phyloP scores from a whole-genome alignment of 2,797 vertebrate species.

The Caiman crocodilus region DNA sequence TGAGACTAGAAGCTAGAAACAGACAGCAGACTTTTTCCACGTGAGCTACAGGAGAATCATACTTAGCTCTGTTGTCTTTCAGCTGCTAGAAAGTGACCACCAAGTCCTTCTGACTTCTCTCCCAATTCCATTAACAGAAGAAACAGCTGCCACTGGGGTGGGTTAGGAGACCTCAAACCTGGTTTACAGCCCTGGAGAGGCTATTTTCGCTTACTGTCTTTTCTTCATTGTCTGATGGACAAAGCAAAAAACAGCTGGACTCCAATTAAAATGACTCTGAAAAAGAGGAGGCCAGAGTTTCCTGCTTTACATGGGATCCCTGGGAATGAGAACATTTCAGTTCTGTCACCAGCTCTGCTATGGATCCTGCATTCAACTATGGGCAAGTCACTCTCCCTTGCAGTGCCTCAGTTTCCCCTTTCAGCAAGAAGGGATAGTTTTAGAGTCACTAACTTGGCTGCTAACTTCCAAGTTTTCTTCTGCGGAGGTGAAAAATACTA shows the following conservation, averaged over 20 bases:
- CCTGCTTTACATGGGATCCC: background rate
- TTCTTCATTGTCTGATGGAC: background rate
- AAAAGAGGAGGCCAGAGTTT: background rate
- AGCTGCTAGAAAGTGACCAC: background rate
- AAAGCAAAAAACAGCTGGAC: background rate
- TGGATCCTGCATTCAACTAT: background rate
- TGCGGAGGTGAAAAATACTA: background rate
- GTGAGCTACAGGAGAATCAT: background rate
- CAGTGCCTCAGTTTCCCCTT: background rate
- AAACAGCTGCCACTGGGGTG: background rate
- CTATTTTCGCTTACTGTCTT: background rate
- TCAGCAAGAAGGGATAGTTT: background rate
- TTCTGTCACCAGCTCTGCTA: no score
- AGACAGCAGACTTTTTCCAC: background rate
- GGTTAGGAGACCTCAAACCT: background rate
- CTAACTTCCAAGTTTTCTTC: background rate
- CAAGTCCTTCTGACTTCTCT: background rate
- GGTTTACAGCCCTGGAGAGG: background rate
- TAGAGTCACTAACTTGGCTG: background rate
- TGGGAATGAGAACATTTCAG: background rate
- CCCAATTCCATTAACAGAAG: background rate
- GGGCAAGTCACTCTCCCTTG: no score
- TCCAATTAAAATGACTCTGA: background rate
- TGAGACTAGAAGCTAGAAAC: background rate
- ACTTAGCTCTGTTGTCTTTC: background rate